Evolutionary conservation across 2,888 invertebrate species (phyloP).

Genomic region (Cecidostiba fungosa): DNA sequence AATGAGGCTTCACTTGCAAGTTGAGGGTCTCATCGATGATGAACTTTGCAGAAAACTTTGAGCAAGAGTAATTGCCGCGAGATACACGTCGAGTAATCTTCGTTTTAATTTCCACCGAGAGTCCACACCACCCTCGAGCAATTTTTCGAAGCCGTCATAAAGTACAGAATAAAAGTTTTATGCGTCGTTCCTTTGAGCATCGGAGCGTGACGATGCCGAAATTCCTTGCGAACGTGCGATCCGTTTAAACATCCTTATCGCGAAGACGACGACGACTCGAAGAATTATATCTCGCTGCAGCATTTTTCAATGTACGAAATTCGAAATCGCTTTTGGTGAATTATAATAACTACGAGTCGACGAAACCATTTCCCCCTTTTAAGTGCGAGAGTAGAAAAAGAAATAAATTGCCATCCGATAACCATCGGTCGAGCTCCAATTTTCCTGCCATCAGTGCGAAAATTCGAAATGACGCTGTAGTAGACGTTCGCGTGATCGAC

Average conservation of each 20-base stretch:
- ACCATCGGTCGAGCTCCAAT: neutral
- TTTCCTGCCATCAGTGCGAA: neutral
- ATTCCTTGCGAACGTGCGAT: slow-evolving; percentile 59
- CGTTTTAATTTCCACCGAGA: slow-evolving; percentile 1
- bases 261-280: slow-evolving; percentile 30
- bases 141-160: neutral
- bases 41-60: slow-evolving; percentile 17
- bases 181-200: neutral
- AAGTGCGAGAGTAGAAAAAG: neutral
- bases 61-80: neutral
- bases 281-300: neutral
- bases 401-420: neutral
- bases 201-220: slow-evolving; percentile 56
- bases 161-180: neutral
- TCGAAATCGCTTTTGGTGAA: neutral
- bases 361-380: neutral
- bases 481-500: neutral
- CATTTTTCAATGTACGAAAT: neutral
- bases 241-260: slow-evolving; percentile 56
- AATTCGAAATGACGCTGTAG: neutral
- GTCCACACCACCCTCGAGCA: too few relatives aligned
- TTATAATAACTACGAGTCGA: neutral
- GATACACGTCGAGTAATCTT: neutral
- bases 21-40: slow-evolving; percentile 10
- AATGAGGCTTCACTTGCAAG: slow-evolving; percentile 24